phyloP scores from a whole-genome alignment of 23 tunicate genomes.

The Trididemnum nubilum region DNA sequence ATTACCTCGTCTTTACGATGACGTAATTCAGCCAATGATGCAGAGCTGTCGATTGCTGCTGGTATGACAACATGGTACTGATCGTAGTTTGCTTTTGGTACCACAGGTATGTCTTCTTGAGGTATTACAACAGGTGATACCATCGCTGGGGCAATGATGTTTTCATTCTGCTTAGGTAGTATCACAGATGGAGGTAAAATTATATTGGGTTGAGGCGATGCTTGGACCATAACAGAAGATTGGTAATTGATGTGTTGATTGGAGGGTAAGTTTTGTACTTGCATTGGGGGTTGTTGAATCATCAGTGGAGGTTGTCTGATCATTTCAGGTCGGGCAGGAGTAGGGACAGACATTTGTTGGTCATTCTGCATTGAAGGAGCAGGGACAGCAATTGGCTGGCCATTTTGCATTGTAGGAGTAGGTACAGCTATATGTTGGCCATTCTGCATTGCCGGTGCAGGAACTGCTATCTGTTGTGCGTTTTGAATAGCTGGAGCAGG shows the following conservation, averaged over 20 bases:
- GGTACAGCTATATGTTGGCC: too few species aligned
- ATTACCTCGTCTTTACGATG: slow-evolving; percentile 68
- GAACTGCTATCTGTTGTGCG: too few species aligned
- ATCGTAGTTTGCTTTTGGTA: not conserved
- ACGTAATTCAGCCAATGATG: slow-evolving; percentile 50
- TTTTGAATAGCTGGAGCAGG: slow-evolving; percentile 37
- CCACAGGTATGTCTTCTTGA: slow-evolving; percentile 13
- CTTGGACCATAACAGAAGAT: not conserved
- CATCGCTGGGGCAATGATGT: not conserved
- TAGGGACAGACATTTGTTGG: slow-evolving; percentile 26
- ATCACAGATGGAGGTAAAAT: not conserved
- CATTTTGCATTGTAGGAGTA: too few species aligned
- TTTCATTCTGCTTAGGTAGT: not conserved
- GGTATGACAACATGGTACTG: slow-evolving; percentile 24
- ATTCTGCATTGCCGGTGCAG: too few species aligned
- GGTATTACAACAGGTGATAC: not conserved
- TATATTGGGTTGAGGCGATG: not conserved
- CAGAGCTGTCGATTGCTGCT: slow-evolving; percentile 11
- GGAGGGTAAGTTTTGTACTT: slow-evolving; percentile 13
- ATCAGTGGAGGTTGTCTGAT: slow-evolving; percentile 17
- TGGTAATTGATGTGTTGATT: not conserved
- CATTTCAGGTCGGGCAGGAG: slow-evolving; percentile 16
- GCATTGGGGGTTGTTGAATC: slow-evolving; percentile 7
- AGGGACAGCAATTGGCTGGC: too few species aligned
- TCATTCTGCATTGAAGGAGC: too few species aligned